Percentiles rank a stretch among this genome's conserved stretches.
phyloP scores from a whole-genome alignment of 2,797 vertebrate species.

The Catamblyrhynchus diadema region DNA sequence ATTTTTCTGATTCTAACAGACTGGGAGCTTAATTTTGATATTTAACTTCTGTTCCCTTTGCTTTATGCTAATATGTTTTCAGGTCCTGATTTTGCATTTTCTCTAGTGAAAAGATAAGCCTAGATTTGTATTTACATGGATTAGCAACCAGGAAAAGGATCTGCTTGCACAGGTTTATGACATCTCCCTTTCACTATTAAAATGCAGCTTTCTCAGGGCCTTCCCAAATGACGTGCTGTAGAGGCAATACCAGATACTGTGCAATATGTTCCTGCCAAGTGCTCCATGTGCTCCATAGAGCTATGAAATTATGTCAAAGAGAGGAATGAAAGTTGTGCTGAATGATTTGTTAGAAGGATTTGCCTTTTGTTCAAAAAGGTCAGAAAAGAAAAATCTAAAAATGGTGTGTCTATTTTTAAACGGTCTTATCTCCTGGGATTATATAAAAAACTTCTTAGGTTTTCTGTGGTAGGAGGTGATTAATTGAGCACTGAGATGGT shows the following conservation, averaged over 20 bases:
- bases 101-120: background rate
- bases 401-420: background rate
- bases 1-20: background rate
- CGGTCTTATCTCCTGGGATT: background rate
- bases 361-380: background rate
- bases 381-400: conserved; percentile 2
- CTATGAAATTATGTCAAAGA: background rate
- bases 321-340: background rate
- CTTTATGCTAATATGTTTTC: background rate
- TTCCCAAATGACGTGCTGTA: background rate
- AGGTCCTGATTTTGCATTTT: background rate
- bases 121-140: background rate
- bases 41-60: background rate
- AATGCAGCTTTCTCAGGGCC: background rate
- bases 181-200: background rate
- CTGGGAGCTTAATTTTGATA: background rate
- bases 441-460: background rate
- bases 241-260: background rate
- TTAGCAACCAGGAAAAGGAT: background rate
- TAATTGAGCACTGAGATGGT: background rate
- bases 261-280: background rate
- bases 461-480: background rate
- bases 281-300: background rate
- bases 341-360: background rate
- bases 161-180: background rate